phyloP scores from a whole-genome alignment of 2,797 vertebrate species.

The Rhynchonycteris naso region DNA sequence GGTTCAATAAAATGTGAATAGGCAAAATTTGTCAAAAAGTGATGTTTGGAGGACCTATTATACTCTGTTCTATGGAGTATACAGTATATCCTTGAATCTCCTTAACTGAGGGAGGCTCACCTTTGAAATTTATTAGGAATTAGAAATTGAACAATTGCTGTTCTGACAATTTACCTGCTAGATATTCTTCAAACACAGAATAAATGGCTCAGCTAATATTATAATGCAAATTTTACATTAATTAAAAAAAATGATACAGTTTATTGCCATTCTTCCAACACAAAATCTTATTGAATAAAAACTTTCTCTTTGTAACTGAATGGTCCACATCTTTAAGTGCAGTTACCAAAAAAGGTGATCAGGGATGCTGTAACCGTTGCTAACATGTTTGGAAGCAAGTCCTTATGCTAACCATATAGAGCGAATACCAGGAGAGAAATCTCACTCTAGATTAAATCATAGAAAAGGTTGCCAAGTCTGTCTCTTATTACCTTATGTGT shows the following conservation, averaged over 20 bases:
- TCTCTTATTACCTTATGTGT: not conserved
- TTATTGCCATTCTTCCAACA: not conserved
- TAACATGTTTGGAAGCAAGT: not conserved
- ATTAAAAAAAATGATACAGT: not conserved
- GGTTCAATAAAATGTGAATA: not conserved
- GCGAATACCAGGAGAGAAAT: not conserved
- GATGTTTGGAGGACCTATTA: not conserved
- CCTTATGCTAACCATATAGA: not conserved
- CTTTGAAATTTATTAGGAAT: not conserved
- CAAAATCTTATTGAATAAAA: constrained; percentile 2
- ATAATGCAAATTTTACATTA: not conserved
- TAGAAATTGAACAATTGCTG: not conserved
- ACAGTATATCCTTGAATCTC: not conserved
- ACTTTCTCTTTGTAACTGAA: not conserved
- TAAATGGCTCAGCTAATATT: not conserved
- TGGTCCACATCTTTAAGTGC: not conserved
- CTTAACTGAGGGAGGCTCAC: not conserved
- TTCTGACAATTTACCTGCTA: not conserved
- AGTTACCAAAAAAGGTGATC: not conserved
- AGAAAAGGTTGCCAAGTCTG: not conserved
- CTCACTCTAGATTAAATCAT: not conserved
- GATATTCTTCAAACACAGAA: not conserved
- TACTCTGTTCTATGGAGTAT: not conserved
- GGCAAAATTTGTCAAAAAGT: not conserved
- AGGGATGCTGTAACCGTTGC: not conserved